Base-by-base conservation (phyloP, 2,113 vertebrate species). In the Kryptolebias marmoratus region DNA sequence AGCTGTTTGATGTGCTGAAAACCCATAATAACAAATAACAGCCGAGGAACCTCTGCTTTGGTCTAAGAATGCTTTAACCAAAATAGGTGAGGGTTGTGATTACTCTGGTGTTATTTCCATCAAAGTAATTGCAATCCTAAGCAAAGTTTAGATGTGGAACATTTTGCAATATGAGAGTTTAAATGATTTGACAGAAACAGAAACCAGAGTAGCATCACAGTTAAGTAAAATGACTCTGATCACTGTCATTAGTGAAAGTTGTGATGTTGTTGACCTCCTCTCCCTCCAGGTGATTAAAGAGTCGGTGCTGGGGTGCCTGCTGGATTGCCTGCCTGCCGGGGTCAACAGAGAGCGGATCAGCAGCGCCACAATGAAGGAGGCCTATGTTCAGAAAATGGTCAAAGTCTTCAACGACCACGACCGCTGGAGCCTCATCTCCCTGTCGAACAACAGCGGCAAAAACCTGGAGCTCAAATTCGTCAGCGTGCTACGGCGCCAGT, bases 381-480 rank as follows among this genome's bases (percentile, higher is more conserved):
- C 96, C 49, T 99, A 99, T 0, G 97, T 99, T 30, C 96, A 98
- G 92, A 99, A 98, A 92, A 98, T 99, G 97, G 96, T 99, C 15
- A 99, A 98, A 80, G 95, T 99, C 42, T 98, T 95, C 83, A 95
- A 91, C 0, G 93, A 96, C 22, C 89, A 95, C 0, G 96, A 99
- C 77, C 95, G 95, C 57, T 99, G 98, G 98, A 98, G 97, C 76
- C 96, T 99, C 86, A 99, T 99, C 86, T 99, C 97, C 0, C 94
- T 99, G 47, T 97, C 95, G 47, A 98, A 99, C 89, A 98, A 99
- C 88, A 96, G 95, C 0, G 97, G 98, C 60, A 99, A 99, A 87
- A 99, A 98, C 4, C 94, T 99, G 50, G 98, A 98, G 80, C 90
- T 99, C 13, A 98, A 98, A 86, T 99, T 99, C 1, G 98, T 99